Evolutionary conservation across 2,113 vertebrate species (phyloP).

Genomic region (Neotoma lepida): DNA sequence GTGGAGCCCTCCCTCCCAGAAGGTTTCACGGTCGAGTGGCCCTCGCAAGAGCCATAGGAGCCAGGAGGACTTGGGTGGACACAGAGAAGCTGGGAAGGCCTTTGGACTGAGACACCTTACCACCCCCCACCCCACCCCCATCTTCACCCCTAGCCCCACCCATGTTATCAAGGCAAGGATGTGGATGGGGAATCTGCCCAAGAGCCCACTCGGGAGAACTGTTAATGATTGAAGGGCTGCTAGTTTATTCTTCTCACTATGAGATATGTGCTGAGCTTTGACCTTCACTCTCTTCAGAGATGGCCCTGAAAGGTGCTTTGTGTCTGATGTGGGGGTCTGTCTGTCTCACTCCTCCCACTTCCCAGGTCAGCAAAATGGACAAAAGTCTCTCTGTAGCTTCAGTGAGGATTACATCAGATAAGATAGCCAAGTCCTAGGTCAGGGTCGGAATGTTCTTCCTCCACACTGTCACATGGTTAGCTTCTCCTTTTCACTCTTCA

Average conservation of each 20-base stretch:
- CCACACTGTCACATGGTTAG: not conserved
- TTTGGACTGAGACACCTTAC: not conserved
- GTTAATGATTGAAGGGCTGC: not conserved
- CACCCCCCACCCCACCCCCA: not conserved
- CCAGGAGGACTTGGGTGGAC: not conserved
- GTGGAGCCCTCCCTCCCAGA: not conserved
- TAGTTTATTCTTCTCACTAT: not conserved
- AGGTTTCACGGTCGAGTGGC: not conserved
- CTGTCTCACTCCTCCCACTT: not conserved
- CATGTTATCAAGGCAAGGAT: not conserved
- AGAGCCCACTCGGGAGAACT: not conserved
- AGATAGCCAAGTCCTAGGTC: not conserved
- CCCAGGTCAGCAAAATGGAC: not conserved
- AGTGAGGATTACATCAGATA: not conserved
- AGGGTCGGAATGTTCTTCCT: not conserved
- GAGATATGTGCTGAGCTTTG: not conserved
- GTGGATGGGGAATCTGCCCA: not conserved
- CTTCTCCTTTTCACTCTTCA: not conserved
- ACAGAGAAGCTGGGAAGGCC: not conserved
- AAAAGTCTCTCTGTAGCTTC: not conserved
- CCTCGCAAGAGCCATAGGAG: not conserved
- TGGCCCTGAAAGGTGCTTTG: not conserved
- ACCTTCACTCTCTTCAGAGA: conserved; percentile 39
- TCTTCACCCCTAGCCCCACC: not conserved
- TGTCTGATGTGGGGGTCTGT: not conserved